Conservation (phyloP, 2,113 vertebrate species). For the Salvator merianae region DNA sequence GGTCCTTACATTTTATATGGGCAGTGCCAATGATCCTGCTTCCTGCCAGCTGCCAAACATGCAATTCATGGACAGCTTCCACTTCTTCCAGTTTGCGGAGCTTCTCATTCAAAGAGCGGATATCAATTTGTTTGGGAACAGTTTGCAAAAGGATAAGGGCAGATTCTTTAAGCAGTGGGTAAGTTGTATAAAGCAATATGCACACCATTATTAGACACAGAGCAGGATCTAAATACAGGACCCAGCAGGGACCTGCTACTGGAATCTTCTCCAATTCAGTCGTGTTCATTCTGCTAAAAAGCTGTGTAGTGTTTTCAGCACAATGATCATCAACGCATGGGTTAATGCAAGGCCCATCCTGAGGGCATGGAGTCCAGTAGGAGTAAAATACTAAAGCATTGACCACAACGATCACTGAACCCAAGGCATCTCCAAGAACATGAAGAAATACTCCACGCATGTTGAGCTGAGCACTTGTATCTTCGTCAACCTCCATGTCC, state of each 20-base stretch:
- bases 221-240: slow-evolving; percentile 93
- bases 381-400: slow-evolving; percentile 90
- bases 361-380: slow-evolving; percentile 86
- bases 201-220: slow-evolving; percentile 95
- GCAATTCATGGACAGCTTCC: slow-evolving; percentile 94
- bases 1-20: slow-evolving; percentile 97
- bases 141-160: slow-evolving; percentile 98
- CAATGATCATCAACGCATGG: slow-evolving; percentile 81
- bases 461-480: slow-evolving; percentile 87
- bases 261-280: slow-evolving; percentile 21
- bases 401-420: slow-evolving; percentile 96
- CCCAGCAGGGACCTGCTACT: slow-evolving; percentile 91
- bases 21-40: slow-evolving; percentile 98
- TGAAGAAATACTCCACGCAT: slow-evolving; percentile 99
- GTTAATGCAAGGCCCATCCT: slow-evolving; percentile 80
- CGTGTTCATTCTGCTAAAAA: slow-evolving; percentile 42
- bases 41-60: slow-evolving; percentile 97
- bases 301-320: slow-evolving; percentile 78
- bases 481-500: slow-evolving; percentile 75
- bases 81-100: slow-evolving; percentile 88
- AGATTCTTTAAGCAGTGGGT: slow-evolving; percentile 94
- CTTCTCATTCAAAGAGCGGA: slow-evolving; percentile 86
- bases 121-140: slow-evolving; percentile 96
- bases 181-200: slow-evolving; percentile 96
- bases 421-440: slow-evolving; percentile 94